Evolutionary conservation across 2,888 invertebrate genomes (phyloP).

Genomic region (Tromatobia lineatoria): DNA sequence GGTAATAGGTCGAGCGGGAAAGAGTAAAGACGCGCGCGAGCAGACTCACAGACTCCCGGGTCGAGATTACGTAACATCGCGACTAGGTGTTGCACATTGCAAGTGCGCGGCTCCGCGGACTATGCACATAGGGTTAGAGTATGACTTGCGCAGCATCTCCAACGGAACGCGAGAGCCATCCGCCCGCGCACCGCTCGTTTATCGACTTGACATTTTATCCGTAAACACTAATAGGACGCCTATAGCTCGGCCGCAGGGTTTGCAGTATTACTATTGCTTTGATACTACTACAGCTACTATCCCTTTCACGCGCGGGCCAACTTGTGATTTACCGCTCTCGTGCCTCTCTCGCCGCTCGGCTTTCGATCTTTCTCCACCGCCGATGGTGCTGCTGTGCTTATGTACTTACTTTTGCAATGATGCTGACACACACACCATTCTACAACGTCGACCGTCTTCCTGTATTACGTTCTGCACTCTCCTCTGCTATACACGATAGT

Average conservation of each 20-base stretch:
- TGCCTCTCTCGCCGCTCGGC: conserved; percentile 47
- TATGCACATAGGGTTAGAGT: neutral
- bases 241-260: conserved; percentile 51
- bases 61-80: conserved; percentile 50
- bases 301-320: conserved; percentile 61
- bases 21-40: conserved; percentile 51
- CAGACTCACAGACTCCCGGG: conserved; percentile 25
- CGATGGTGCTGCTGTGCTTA: conserved; percentile 10
- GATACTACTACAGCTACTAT: conserved; percentile 33
- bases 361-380: conserved; percentile 56
- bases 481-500: conserved; percentile 60
- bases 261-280: conserved; percentile 14
- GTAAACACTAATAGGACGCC: conserved; percentile 81
- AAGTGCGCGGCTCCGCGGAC: neutral
- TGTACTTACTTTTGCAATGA: conserved; percentile 10
- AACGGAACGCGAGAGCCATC: conserved; percentile 29
- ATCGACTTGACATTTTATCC: conserved; percentile 80
- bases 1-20: conserved; percentile 67
- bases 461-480: conserved; percentile 69
- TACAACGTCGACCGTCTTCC: conserved; percentile 55
- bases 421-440: conserved; percentile 9
- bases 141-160: conserved; percentile 42
- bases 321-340: conserved; percentile 63
- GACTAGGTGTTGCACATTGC: conserved; percentile 33
- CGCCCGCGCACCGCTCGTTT: conserved; percentile 74